Evolutionary conservation across 2,888 invertebrate genomes (phyloP), one percentile per base, ranked within the genome.

Genomic region (Microctonus aethiopoides): DNA sequence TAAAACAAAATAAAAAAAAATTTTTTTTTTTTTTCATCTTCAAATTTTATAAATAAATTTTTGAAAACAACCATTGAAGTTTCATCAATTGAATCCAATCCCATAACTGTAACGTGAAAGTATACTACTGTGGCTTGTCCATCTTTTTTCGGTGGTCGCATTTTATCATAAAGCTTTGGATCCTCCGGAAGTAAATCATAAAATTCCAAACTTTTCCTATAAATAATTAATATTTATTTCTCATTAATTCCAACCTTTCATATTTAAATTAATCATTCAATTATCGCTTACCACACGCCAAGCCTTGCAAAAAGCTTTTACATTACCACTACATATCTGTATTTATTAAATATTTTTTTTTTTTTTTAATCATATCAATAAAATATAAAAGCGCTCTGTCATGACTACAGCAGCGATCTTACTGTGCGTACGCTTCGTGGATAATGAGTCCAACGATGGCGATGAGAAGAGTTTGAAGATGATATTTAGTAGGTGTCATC

Each of bases 71-170:
- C 95, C 97, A 98, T 98, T 4, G 96, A 96, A 79, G 94, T 96
- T 87, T 97, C 97, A 83, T 97, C 97, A 75, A 98, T 97, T 46
- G 97, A 97, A 87, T 97, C 97, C 74, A 97, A 88, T 0, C 97
- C 97, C 95, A 97, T 96, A 46, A 96, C 96, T 0, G 96, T 96
- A 39, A 96, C 96, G 83, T 96, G 96, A 87, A 96, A 96, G 86
- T 93, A 93, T 34, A 97, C 96, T 7, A 92, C 92, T 1, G 96
- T 96, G 0, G 96, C 94, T 81, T 94, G 92, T 16, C 95, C 95
- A 82, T 95, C 94, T 84, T 93, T 93, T 87, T 96, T 96, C 0
- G 96, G 96, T 0, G 96, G 96, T 60, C 95, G 89, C 96, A 96
- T 96, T 89, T 96, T 96, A 87, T 96, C 96, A 85, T 96, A 96